Conservation (phyloP, 1,140 invertebrate genomes). For the Pseudomyrmex concolor region DNA sequence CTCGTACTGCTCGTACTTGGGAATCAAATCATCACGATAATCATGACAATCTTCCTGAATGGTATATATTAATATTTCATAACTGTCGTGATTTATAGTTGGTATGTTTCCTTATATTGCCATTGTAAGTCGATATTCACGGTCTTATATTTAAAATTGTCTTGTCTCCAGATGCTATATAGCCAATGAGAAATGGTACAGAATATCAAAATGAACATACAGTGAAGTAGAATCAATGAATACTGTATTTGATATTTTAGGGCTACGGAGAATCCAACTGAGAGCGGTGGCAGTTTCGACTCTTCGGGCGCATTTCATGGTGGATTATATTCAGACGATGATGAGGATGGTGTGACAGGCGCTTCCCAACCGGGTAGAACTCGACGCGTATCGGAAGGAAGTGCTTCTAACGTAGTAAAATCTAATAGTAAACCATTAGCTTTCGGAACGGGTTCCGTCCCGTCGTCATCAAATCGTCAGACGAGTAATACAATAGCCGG, state of each 20-base stretch:
- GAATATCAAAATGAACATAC: no score
- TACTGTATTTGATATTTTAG: slow-evolving; percentile 63
- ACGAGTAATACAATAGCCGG: slow-evolving; percentile 54
- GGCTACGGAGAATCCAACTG: slow-evolving; percentile 90
- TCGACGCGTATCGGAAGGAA: slow-evolving; percentile 81
- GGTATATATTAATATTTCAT: slow-evolving; percentile 79
- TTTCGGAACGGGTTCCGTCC: slow-evolving; percentile 56
- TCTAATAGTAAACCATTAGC: slow-evolving; percentile 64
- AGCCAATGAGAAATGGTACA: no score
- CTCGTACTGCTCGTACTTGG: slow-evolving; percentile 81
- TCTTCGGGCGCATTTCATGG: slow-evolving; percentile 93
- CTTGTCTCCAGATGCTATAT: no score
- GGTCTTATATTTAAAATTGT: no score
- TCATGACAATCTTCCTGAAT: slow-evolving; percentile 90
- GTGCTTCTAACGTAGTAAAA: slow-evolving; percentile 66
- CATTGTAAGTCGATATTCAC: neutral
- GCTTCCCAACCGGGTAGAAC: slow-evolving; percentile 73
- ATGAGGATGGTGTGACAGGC: slow-evolving; percentile 80
- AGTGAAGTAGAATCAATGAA: no score
- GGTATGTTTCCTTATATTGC: slow-evolving; percentile 49
- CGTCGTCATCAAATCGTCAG: slow-evolving; percentile 71
- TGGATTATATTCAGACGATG: slow-evolving; percentile 86
- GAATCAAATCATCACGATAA: slow-evolving; percentile 84
- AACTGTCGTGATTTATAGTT: neutral
- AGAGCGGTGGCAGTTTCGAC: slow-evolving; percentile 94